Evolutionary conservation across 2,797 vertebrate genomes (phyloP).

Genomic region (Cossypha heuglini): DNA sequence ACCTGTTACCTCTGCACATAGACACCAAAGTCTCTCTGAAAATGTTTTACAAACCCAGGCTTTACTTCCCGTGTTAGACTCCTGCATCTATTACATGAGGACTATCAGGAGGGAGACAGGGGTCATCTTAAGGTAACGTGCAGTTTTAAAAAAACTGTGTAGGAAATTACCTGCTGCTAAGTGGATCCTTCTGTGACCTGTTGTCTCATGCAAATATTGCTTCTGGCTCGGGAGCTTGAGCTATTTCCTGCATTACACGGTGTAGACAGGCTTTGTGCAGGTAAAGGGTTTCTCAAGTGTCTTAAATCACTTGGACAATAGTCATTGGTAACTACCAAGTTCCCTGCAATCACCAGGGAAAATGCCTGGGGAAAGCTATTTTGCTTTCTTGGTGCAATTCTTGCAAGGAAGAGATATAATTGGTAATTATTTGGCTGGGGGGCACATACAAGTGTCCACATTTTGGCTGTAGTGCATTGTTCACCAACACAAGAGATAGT

Average conservation of each 20-base stretch:
- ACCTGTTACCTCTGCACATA: rapidly evolving
- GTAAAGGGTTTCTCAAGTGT: background rate
- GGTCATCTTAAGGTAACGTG: background rate
- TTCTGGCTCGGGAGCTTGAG: background rate
- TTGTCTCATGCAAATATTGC: background rate
- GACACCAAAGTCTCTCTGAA: background rate
- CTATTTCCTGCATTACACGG: background rate
- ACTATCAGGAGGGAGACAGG: background rate
- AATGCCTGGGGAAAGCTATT: background rate
- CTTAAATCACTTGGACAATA: background rate
- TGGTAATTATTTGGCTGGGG: background rate
- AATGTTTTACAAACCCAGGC: background rate
- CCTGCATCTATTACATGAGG: background rate
- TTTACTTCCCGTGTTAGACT: background rate
- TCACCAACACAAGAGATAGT: background rate
- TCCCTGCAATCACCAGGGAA: background rate
- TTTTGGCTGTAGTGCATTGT: background rate
- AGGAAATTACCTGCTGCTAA: background rate
- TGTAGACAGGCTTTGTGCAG: background rate
- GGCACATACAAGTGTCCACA: too few species aligned
- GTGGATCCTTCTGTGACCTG: background rate
- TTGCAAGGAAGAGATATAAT: background rate
- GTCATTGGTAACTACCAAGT: background rate
- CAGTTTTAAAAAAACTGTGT: background rate
- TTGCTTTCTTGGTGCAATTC: background rate